Percentiles rank a stretch among this genome's conserved stretches.
Conservation (phyloP, 37 sponge, comb jelly and placozoan genomes). For the Amphimedon queenslandica region DNA sequence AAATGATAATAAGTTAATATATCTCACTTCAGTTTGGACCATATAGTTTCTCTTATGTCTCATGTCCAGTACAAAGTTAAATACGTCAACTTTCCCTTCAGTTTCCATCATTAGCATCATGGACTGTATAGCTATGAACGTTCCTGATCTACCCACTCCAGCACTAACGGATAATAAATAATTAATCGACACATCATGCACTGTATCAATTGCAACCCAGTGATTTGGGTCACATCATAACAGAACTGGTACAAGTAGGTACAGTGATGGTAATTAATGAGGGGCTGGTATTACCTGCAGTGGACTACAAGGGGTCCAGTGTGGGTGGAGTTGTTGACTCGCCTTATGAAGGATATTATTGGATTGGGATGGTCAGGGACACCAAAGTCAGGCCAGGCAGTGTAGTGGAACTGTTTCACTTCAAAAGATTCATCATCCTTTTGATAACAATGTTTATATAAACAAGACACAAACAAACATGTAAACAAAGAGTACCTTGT, state of each 20-base stretch:
- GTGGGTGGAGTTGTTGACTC: constrained; percentile 38
- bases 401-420: constrained; percentile 84
- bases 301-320: constrained; percentile 67
- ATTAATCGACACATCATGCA: too few species aligned
- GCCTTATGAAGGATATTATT: constrained; percentile 49
- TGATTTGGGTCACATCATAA: too few species aligned
- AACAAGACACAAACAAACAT: neutral
- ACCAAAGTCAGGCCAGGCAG: constrained; percentile 85
- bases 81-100: constrained; percentile 65
- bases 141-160: constrained; percentile 83
- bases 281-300: constrained; percentile 62
- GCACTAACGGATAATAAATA: constrained; percentile 39
- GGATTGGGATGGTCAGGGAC: constrained; percentile 71
- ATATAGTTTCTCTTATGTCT: constrained; percentile 68
- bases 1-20: neutral
- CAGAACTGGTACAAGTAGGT: neutral
- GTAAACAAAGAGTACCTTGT: neutral
- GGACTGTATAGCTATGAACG: constrained; percentile 54
- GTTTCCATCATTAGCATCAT: constrained; percentile 66
- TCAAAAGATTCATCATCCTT: constrained; percentile 51
- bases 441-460: neutral
- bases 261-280: neutral
- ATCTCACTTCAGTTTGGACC: constrained; percentile 89
- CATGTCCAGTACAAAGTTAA: constrained; percentile 57
- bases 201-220: neutral